Conservation (phyloP, 2,888 invertebrate genomes). For the Anagyrus pseudococci region DNA sequence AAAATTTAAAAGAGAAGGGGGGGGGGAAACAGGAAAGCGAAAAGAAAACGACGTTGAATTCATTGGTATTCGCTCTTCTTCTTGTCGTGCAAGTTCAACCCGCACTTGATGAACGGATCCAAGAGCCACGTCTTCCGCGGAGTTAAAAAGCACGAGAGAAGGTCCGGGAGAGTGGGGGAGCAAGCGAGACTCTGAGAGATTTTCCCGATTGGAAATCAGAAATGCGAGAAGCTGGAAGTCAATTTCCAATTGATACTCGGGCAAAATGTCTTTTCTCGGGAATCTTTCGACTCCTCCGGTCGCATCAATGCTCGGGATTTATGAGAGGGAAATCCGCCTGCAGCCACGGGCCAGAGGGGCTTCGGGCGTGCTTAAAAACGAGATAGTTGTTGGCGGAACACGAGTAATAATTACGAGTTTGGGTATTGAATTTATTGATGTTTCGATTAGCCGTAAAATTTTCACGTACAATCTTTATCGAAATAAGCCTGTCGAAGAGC, state of each 20-base stretch:
- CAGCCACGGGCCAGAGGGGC: no score
- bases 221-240: neutral
- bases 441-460: no score
- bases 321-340: neutral
- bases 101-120: neutral
- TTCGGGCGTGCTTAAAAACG: no score
- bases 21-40: neutral
- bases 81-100: neutral
- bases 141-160: neutral
- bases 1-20: neutral
- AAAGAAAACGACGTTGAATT: neutral
- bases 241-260: neutral
- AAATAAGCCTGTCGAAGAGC: neutral
- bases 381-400: neutral
- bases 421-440: no score
- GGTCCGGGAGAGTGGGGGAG: neutral
- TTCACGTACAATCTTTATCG: no score
- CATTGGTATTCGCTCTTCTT: slow-evolving; percentile 1
- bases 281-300: neutral
- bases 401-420: neutral
- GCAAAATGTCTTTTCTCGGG: neutral
- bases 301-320: neutral
- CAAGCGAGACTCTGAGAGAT: neutral
- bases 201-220: slow-evolving; percentile 6
- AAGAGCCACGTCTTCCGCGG: neutral